A percentile compares a stretch with the other conserved stretches of the same genome.
phyloP scores from a whole-genome alignment of 2,113 vertebrate species.

The Myocastor coypus region DNA sequence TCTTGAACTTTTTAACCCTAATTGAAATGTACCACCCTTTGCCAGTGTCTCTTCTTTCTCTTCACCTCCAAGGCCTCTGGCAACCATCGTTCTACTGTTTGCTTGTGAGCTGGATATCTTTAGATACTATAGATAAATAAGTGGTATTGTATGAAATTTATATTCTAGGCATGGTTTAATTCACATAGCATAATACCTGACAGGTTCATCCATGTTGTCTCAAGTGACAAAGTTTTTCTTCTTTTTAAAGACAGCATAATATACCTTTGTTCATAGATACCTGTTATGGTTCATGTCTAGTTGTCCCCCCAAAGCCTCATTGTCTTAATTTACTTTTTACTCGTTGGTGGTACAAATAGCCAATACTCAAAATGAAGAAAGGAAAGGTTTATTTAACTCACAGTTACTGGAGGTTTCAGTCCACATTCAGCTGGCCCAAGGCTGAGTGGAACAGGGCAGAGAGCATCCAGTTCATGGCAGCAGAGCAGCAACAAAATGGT shows the following conservation, averaged over 20 bases:
- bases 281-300: too few species aligned
- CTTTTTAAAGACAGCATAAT: not conserved
- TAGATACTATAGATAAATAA: not conserved
- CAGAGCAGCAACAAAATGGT: too few species aligned
- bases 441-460: too few species aligned
- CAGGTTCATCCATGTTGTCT: not conserved
- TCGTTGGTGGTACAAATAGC: too few species aligned
- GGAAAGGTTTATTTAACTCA: too few species aligned
- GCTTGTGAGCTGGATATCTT: not conserved
- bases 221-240: not conserved
- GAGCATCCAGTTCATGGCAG: too few species aligned
- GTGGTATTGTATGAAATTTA: not conserved
- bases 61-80: too few species aligned
- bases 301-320: too few species aligned
- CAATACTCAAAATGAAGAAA: too few species aligned
- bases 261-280: not conserved
- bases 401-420: too few species aligned
- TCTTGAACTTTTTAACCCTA: not conserved
- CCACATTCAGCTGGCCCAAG: too few species aligned
- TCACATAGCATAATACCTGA: not conserved
- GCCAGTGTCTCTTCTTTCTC: fast-evolving
- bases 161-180: not conserved
- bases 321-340: too few species aligned
- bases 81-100: not conserved
- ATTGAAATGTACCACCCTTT: not conserved